Base-by-base conservation (phyloP, 2,113 vertebrate species). In the Dromiciops gliroides region DNA sequence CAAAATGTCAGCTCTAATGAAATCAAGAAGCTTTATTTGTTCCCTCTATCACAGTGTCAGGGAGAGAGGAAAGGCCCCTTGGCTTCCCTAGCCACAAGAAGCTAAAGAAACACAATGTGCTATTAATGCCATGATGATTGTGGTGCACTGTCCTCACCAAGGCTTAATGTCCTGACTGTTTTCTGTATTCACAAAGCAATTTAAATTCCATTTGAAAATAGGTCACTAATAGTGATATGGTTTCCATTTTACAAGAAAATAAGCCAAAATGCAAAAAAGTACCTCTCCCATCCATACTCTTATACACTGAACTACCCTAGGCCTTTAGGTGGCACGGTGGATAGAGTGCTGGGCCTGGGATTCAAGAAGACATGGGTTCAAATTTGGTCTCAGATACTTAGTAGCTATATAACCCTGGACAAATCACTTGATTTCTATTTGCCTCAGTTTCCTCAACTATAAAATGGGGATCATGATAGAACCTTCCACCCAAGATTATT, bases 1-100 rank as follows among this genome's bases (percentile, higher is more conserved):
- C 50, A 51, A 51, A 94, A 48, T 90, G 50, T 93, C 53, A 93
- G 75, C 52, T 52, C 49, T 89, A 95, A 92, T 95, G 91, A 75
- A 92, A 95, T 48, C 47, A 48, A 92, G 53, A 52, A 25, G 51
- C 53, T 67, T 56, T 44, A 49, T 92, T 92, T 92, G 56, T 75
- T 92, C 14, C 56, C 56, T 92, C 28, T 26, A 24, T 48, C 56
- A 92, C 48, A n/a, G 89, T 49, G 89, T 49, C 89, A 89, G 89
- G 25, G 48, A 89, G 26, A 89, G 48, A 89, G 47, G 48, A 89
- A 89, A 48, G 24, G 48, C 44, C 89, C 48, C 24, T 49, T 3
- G 0, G 24, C 89, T 89, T 49, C 48, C 25, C 89, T 24, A 26
- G 89, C 48, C 89, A 48, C 89, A 89, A 25, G 37, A 48, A 26